Percentiles rank a stretch among this genome's conserved stretches.
Evolutionary conservation across 2,888 invertebrate genomes (phyloP).

Genomic region (Morpho achilles): DNA sequence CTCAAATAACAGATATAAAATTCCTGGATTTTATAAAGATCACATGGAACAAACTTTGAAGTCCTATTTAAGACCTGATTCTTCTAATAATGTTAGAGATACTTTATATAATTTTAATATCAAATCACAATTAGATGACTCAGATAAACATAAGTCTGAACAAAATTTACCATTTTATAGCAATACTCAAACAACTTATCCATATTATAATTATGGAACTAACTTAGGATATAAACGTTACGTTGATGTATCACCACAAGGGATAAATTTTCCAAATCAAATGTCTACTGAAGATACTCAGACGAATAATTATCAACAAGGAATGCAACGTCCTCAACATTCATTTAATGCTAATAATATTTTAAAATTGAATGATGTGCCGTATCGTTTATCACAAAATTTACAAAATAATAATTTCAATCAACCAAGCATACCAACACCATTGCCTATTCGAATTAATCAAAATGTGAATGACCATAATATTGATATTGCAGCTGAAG

Average conservation of each 20-base stretch:
- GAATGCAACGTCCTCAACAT: slow-evolving; percentile 42
- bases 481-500: slow-evolving; percentile 56
- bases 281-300: slow-evolving; percentile 45
- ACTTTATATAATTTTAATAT: slow-evolving; percentile 55
- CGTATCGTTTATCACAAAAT: slow-evolving; percentile 57
- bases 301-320: slow-evolving; percentile 44
- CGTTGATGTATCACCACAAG: slow-evolving; percentile 41
- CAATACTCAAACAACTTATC: slow-evolving; percentile 46
- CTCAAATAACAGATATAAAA: slow-evolving; percentile 38
- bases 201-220: slow-evolving; percentile 40
- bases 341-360: slow-evolving; percentile 49
- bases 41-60: slow-evolving; percentile 49
- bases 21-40: slow-evolving; percentile 51
- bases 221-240: slow-evolving; percentile 39
- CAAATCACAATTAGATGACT: slow-evolving; percentile 57
- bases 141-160: slow-evolving; percentile 43
- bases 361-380: slow-evolving; percentile 64
- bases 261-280: slow-evolving; percentile 43
- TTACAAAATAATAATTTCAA: slow-evolving; percentile 54
- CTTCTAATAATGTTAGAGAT: slow-evolving; percentile 69
- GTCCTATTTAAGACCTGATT: slow-evolving; percentile 58
- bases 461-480: slow-evolving; percentile 70
- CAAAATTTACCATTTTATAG: slow-evolving; percentile 42
- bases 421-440: slow-evolving; percentile 50
- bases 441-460: slow-evolving; percentile 58